phyloP scores from a whole-genome alignment of 2,797 vertebrate species.

The Hyperoplus lanceolatus region DNA sequence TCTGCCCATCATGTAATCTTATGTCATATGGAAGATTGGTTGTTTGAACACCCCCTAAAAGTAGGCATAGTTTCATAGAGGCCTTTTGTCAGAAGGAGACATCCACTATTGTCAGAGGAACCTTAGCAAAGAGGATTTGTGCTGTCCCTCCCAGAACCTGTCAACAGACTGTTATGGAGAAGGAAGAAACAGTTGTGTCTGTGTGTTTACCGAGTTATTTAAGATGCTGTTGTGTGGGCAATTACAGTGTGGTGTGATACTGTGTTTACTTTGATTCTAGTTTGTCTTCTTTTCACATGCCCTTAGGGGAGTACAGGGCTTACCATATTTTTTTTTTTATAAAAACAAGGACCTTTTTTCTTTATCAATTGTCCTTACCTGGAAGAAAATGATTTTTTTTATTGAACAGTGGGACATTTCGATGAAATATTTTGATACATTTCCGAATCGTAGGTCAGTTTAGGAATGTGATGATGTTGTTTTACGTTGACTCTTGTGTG shows the following conservation, averaged over 20 bases:
- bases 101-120: constrained; percentile 37
- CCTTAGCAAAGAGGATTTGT: constrained; percentile 55
- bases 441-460: background rate
- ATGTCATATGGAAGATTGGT: background rate
- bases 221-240: constrained; percentile 38
- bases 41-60: background rate
- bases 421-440: background rate
- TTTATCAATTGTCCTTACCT: background rate
- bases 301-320: constrained; percentile 17
- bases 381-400: background rate
- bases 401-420: background rate
- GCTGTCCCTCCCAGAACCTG: constrained; percentile 64
- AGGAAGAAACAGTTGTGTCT: constrained; percentile 36
- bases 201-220: constrained; percentile 60
- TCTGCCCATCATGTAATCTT: background rate
- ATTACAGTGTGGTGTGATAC: constrained; percentile 33
- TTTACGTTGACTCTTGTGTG: background rate
- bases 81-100: constrained; percentile 9
- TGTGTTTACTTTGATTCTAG: constrained; percentile 76
- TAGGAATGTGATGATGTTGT: background rate
- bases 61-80: no score
- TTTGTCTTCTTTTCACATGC: constrained; percentile 64
- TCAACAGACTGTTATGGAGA: constrained; percentile 66
- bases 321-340: background rate
- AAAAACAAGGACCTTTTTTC: background rate